A percentile compares a stretch with the other conserved stretches of the same genome.
Evolutionary conservation across 2,888 invertebrate species (phyloP).

Genomic region (Pterostichus madidus): DNA sequence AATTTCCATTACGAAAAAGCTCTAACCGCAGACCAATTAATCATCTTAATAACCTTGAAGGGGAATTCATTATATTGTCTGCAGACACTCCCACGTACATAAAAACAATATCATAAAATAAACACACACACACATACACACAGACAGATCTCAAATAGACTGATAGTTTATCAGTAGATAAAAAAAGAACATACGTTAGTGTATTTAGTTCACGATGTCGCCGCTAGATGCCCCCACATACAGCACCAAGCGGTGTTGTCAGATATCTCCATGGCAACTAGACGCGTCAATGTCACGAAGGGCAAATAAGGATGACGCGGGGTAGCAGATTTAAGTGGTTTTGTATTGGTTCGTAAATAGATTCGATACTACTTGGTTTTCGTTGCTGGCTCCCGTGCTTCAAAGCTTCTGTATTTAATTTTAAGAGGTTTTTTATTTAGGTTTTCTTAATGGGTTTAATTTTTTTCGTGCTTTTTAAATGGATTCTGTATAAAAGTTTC

Average conservation of each 20-base stretch:
- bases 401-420: slow-evolving; percentile 34
- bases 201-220: neutral
- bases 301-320: neutral
- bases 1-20: too few relatives aligned
- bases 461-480: neutral
- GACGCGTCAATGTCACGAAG: slow-evolving; percentile 30
- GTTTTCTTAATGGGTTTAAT: slow-evolving; percentile 21
- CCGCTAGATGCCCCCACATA: slow-evolving; percentile 8
- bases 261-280: slow-evolving; percentile 23
- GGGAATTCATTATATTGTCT: too few relatives aligned
- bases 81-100: too few relatives aligned
- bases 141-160: neutral
- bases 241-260: neutral
- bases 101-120: neutral
- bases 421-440: slow-evolving; percentile 30
- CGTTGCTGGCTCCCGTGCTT: neutral
- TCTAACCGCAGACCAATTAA: too few relatives aligned
- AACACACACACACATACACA: neutral
- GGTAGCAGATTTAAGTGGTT: slow-evolving; percentile 37
- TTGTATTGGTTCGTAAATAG: slow-evolving; percentile 24
- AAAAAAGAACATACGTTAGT: neutral
- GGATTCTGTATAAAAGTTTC: neutral
- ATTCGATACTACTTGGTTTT: slow-evolving; percentile 17
- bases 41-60: too few relatives aligned
- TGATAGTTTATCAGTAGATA: neutral